phyloP scores from a whole-genome alignment of 1,140 invertebrate species.

The Drosophila pallidifrons region DNA sequence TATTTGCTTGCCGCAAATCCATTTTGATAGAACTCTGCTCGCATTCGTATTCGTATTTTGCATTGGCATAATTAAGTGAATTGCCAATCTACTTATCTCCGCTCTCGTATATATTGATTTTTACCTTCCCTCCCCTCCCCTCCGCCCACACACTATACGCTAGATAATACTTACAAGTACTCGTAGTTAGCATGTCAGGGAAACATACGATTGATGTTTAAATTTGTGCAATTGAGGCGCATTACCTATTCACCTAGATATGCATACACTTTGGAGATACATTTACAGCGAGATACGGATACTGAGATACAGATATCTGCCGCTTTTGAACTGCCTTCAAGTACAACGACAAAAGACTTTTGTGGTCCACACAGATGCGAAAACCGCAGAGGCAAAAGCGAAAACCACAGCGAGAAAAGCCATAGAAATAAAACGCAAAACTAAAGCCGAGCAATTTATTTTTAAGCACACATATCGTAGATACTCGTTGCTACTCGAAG shows the following conservation, averaged over 20 bases:
- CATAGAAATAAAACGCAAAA: constrained; percentile 69
- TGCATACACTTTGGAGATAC: constrained; percentile 43
- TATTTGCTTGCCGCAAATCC: constrained; percentile 45
- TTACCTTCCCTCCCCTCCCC: background rate
- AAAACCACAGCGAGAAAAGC: constrained; percentile 58
- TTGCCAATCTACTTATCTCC: constrained; percentile 53
- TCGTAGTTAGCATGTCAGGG: constrained; percentile 4
- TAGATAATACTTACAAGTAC: background rate
- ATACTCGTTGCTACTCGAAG: constrained; percentile 14
- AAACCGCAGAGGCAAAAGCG: constrained; percentile 39
- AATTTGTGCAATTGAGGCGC: constrained; percentile 71
- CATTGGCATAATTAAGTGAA: constrained; percentile 55
- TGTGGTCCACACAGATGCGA: constrained; percentile 34
- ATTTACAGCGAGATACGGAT: constrained; percentile 9
- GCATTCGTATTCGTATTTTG: constrained; percentile 1
- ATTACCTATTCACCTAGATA: constrained; percentile 78
- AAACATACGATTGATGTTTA: constrained; percentile 67
- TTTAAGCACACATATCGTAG: constrained; percentile 74
- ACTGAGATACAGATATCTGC: constrained; percentile 27
- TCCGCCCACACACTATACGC: too few species aligned
- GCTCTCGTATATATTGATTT: constrained; percentile 72
- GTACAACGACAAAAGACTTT: constrained; percentile 38
- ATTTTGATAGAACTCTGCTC: constrained; percentile 22
- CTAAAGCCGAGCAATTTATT: constrained; percentile 78
- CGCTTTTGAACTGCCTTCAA: constrained; percentile 42